These are phyloP conservation scores for Thalpophila matura DNA, from an alignment of 2,888 invertebrate species.

Conservation along the genomic window DNA sequence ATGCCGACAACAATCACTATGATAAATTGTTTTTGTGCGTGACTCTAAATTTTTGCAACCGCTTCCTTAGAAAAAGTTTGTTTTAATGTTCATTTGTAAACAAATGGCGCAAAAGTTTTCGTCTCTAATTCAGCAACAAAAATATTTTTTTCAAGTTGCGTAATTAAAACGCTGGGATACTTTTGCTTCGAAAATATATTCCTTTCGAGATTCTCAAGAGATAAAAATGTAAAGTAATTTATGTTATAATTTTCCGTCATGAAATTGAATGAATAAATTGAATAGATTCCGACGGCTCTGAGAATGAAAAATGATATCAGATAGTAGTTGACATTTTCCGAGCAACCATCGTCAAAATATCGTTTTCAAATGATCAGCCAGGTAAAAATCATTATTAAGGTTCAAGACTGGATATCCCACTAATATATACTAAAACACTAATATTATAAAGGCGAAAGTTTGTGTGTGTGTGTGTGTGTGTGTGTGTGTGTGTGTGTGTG, in stretches of 20 bases:
- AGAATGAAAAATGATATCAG: conserved; percentile 22
- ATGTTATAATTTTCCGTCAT: conserved; percentile 17
- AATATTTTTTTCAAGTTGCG: conserved; percentile 44
- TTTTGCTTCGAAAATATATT: conserved; percentile 35
- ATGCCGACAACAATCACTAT: conserved; percentile 84
- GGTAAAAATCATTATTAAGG: too few relatives aligned
- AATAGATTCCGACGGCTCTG: not conserved
- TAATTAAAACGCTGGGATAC: conserved; percentile 52
- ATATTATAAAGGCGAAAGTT: too few relatives aligned
- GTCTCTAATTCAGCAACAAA: conserved; percentile 55
- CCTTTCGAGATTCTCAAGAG: conserved; percentile 25
- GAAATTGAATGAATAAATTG: conserved; percentile 1
- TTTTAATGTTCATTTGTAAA: conserved; percentile 64
- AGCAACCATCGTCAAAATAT: not conserved
- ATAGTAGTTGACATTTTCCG: conserved; percentile 5
- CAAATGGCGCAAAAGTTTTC: conserved; percentile 56
- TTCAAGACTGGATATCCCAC: too few relatives aligned
- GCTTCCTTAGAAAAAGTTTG: conserved; percentile 67
- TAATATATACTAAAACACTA: too few relatives aligned
- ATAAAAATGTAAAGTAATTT: conserved; percentile 29
- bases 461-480: too few relatives aligned
- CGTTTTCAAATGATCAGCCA: too few relatives aligned
- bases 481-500: too few relatives aligned
- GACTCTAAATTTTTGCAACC: conserved; percentile 76
- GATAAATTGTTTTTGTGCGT: conserved; percentile 82